Evolutionary conservation across 92 coral and sea anemone genomes (phyloP), one percentile per base, ranked within the genome.

Genomic region (Ricordea florida): DNA sequence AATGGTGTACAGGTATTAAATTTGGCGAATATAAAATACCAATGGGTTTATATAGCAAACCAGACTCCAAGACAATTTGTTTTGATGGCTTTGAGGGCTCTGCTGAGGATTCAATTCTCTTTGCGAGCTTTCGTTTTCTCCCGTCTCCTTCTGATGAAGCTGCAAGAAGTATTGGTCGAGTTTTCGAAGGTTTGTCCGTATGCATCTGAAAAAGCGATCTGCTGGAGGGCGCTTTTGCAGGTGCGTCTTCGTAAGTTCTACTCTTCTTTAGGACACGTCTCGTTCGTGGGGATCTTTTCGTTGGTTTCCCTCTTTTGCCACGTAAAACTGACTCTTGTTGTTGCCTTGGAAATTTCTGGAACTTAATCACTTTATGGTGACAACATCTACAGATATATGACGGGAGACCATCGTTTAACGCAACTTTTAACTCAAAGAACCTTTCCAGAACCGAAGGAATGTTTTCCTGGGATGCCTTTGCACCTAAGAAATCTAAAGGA

Each of bases 301-400:
- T 64, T 64, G 72, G 37, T 64, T 48, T 49, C 36, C 75, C 75
- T 49, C 62, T 68, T 55, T 68, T 68, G 46, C 46, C 44, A 20
- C 49, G 62, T 30, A 68, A 34, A 50, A 68, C 62, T 48, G 75
- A 68, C 62, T 68, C 75, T 68, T 68, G 75, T 30, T 68, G 75
- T 23, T 26, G 46, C 62, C 60, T 68, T 15, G 75, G 49, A 48
- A 68, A 55, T 48, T 16, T 29, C 62, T 48, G 33, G 37, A 64
- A 64, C 50, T 64, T 64, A 11, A 37, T 45, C 33, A 62, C 70
- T 62, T 62, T 62, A 23, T 38, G 70, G 52, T 46, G 22, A 45
- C 70, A 62, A 27, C 52, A 27, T 62, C 53, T 23, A 62, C 70
- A 62, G 32, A 38, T 37, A 20, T 20, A 21, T 20, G 70, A 62